Conservation (phyloP, 2,797 vertebrate genomes). For the Pipistrellus kuhlii region DNA sequence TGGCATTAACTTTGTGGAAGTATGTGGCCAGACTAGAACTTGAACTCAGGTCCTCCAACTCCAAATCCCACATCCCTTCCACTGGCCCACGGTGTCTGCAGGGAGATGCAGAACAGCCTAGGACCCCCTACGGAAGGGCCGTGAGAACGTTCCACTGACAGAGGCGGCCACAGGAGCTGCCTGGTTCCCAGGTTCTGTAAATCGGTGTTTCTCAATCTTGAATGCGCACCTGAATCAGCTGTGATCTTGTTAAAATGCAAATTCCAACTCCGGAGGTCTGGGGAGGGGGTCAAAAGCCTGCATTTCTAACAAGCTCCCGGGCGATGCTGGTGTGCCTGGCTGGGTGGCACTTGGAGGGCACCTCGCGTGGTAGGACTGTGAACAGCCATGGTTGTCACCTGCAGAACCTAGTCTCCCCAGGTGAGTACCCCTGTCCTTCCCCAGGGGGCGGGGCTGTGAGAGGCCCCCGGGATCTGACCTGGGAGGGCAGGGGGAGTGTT, state of each 20-base stretch:
- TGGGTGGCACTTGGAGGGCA: neutral
- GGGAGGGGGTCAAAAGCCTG: neutral
- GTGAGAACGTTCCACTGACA: neutral
- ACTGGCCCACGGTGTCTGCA: too few species aligned
- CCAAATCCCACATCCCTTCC: neutral
- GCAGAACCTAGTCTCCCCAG: neutral
- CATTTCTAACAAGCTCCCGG: neutral
- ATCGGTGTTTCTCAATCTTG: neutral
- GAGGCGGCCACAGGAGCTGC: neutral
- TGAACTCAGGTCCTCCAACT: neutral
- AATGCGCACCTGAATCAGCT: neutral
- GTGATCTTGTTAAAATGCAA: neutral
- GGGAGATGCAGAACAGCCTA: too few species aligned
- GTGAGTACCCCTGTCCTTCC: neutral
- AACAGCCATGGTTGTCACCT: neutral
- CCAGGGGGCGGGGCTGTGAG: neutral
- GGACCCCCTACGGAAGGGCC: accelerated
- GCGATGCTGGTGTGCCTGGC: too few species aligned
- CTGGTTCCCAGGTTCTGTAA: neutral
- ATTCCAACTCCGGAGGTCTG: neutral
- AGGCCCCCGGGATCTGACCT: neutral
- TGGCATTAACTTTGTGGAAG: neutral
- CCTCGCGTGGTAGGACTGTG: neutral
- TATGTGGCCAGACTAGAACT: neutral
- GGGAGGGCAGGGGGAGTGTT: accelerated